Evolutionary conservation across 1,140 invertebrate species (phyloP), one percentile per base, ranked within the genome.

Genomic region (Drosophila trapezifrons): DNA sequence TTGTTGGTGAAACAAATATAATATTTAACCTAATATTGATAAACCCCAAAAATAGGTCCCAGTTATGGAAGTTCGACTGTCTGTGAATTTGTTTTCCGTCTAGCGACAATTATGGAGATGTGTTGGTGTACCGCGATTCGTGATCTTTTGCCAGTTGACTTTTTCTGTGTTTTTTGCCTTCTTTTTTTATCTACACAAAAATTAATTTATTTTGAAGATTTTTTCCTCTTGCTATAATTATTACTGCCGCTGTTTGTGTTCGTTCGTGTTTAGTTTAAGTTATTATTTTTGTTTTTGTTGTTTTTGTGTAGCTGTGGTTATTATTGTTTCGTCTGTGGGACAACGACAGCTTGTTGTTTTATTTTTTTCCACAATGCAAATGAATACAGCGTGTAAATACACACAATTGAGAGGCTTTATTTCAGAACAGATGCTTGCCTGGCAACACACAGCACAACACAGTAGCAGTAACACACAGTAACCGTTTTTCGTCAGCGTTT

Each of bases 111-210:
- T 10, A 37, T 55, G 64, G 49, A 83, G 74, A 60, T 64, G 60
- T 64, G 45, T 73, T 54, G 51, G 62, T 75, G 75, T 65, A 83
- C 78, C 75, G 63, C 76, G 59, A 52, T 86, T 87, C 83, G 82
- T 86, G 82, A 87, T 86, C 83, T 87, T 79, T 85, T 62, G 71
- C 43, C 78, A 78, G 75, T 86, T 80, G 78, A 86, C 78, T 77
- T 79, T 83, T 64, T 37, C 49, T 83, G 40, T 56, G 52, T 20
- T 38, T 38, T 55, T 22, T 38, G 25, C 35, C 25, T 43, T 29
- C 35, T 3, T 46, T 67, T 83, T 79, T 86, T 78, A 76, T 87
- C 83, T 78, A 71, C 57, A 66, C 65, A 59, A 77, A 67, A 66
- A 64, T 70, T 74, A 37, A 78, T 64, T 78, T 72, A 62, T 65